Evolutionary conservation across 2,888 invertebrate species (phyloP).

Genomic region (Drosophila buzzatii): DNA sequence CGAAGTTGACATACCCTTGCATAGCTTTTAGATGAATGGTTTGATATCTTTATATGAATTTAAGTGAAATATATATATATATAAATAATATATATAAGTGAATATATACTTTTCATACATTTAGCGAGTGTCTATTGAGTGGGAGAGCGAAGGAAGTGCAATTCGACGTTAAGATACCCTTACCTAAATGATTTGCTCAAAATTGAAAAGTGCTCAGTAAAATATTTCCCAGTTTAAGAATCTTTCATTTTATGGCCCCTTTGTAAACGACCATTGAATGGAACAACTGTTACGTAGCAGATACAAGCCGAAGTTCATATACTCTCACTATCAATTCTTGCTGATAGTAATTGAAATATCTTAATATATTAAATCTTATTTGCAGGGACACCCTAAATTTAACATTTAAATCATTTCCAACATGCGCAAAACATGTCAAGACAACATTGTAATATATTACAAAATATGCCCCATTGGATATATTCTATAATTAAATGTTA

Average conservation of each 20-base stretch:
- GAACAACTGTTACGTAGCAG: neutral
- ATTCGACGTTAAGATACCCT: neutral
- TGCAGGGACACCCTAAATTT: too few species aligned
- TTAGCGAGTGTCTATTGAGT: neutral
- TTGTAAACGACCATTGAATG: neutral
- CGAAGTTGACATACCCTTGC: conserved; percentile 2
- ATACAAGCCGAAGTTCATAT: neutral
- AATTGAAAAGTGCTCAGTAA: neutral
- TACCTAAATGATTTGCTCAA: neutral
- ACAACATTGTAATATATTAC: too few species aligned
- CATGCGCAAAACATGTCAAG: too few species aligned
- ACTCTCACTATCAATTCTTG: too few species aligned
- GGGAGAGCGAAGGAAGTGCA: neutral
- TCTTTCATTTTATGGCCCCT: too few species aligned
- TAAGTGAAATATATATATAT: too few species aligned
- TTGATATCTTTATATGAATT: neutral
- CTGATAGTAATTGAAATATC: too few species aligned
- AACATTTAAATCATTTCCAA: too few species aligned
- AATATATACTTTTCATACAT: neutral
- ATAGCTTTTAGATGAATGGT: neutral
- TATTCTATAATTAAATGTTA: too few species aligned
- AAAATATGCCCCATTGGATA: too few species aligned
- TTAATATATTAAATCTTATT: too few species aligned
- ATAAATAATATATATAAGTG: too few species aligned
- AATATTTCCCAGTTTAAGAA: neutral